phyloP scores from a whole-genome alignment of 2,888 invertebrate species.

The Yponomeuta sedellus region DNA sequence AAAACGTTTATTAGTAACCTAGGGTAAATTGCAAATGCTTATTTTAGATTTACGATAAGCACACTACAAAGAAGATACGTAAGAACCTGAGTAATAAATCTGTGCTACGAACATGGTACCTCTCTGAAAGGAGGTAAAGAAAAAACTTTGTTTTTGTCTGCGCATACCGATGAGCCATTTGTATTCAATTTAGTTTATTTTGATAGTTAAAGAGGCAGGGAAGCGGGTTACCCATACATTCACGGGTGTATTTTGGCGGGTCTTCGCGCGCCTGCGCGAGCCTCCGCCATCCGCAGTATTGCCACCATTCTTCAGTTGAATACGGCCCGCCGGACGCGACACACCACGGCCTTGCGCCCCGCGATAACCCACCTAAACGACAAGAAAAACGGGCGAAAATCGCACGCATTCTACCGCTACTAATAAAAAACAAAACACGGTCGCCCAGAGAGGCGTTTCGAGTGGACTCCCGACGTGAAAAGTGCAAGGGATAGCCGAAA shows the following conservation, averaged over 20 bases:
- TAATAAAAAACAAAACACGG: conserved; percentile 33
- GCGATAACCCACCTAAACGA: conserved; percentile 41
- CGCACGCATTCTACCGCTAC: conserved; percentile 32
- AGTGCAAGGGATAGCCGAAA: conserved; percentile 46
- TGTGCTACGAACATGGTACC: background rate
- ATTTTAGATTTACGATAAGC: too few relatives aligned
- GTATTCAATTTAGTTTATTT: conserved; percentile 6
- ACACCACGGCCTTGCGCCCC: conserved; percentile 38
- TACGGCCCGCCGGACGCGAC: conserved; percentile 37
- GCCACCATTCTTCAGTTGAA: conserved; percentile 73
- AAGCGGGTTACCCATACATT: conserved; percentile 54
- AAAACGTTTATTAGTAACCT: too few relatives aligned
- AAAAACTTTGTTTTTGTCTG: background rate
- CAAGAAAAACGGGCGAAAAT: conserved; percentile 51
- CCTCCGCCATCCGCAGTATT: conserved; percentile 57
- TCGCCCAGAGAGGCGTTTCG: conserved; percentile 26
- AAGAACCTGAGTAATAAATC: conserved; percentile 1
- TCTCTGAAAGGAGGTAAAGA: background rate
- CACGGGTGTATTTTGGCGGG: conserved; percentile 75
- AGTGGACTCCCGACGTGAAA: conserved; percentile 27
- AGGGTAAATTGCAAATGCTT: too few relatives aligned
- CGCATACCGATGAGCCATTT: background rate
- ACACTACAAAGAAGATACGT: conserved; percentile 11
- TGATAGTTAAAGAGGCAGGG: conserved; percentile 11
- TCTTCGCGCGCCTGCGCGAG: conserved; percentile 18